Base-by-base conservation (phyloP, 2,888 invertebrate genomes). In the Perdita meconis region DNA sequence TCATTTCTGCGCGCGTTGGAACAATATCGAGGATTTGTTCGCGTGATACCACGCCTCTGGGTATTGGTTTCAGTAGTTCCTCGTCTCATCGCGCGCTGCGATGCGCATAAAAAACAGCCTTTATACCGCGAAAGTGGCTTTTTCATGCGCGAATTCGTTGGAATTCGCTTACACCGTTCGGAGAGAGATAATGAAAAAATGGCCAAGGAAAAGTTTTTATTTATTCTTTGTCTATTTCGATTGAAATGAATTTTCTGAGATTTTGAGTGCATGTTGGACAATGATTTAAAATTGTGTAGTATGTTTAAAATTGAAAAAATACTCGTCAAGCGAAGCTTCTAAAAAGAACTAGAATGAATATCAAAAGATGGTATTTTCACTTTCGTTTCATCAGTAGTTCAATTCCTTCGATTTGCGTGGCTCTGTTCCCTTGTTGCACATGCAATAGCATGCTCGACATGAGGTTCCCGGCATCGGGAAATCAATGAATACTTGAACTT, bases 401-500 rank as follows among this genome's bases (percentile, higher is more conserved):
- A n/a, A n/a, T n/a, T n/a, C n/a, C n/a, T n/a, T n/a, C n/a, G n/a
- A n/a, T n/a, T n/a, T 10, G 47, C 47, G 10, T 19, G 47, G 47
- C 47, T 47, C 19, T 47, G 16, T 19, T 47, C 19, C 19, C 47
- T 19, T 44, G 8, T n/a, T 8, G 2, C 1, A 6, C 8, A 19
- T 0, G 22, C 44, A 10, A 10, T 47, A 19, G 47, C 47, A 19
- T 22, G 47, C 10, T 16, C 47, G 47, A 47, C 47, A 10, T 19
- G 47, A 12, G 47, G 55, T 36, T 12, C 19, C 16, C 13, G 63
- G 22, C 34, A 30, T 40, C 24, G 42, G 36, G 19, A 61, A 50
- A 55, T 30, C 47, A 19, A 67, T 51, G 66, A 59, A 66, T 66
- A 53, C 59, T 65, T 59, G 57, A 59, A 59, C 66, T 71, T 71